These are phyloP conservation scores for Cercopithecus hamlyni DNA, from an alignment of 2,797 vertebrate species.

Conservation along the genomic window DNA sequence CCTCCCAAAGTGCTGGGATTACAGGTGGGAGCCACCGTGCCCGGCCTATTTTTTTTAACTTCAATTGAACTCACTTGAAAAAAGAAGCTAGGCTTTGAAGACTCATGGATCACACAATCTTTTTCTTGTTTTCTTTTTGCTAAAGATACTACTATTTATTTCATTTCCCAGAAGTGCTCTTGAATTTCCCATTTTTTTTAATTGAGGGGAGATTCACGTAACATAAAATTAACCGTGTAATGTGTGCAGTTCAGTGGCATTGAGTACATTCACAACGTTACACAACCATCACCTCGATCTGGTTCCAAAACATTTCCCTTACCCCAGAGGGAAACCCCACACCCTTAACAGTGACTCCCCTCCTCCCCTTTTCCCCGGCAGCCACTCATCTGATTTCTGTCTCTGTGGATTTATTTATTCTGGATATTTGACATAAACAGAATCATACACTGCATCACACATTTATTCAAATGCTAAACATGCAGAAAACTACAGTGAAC, in stretches of 20 bases:
- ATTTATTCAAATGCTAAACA: neutral
- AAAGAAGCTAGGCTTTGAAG: neutral
- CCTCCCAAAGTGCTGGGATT: neutral
- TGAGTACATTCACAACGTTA: accelerated
- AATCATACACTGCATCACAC: neutral
- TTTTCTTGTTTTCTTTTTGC: neutral
- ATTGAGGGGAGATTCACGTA: too few relatives aligned
- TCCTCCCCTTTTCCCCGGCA: neutral
- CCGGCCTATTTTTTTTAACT: neutral
- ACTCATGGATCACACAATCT: neutral
- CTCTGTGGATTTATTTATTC: neutral
- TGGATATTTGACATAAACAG: neutral
- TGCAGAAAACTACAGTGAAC: neutral
- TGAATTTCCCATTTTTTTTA: neutral
- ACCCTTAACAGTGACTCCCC: too few relatives aligned
- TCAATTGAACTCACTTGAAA: neutral
- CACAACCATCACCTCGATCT: neutral
- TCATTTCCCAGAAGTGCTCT: neutral
- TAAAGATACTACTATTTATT: neutral
- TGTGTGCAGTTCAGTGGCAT: neutral
- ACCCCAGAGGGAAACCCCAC: neutral
- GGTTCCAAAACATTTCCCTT: neutral
- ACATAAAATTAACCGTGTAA: neutral
- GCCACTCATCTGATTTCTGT: neutral
- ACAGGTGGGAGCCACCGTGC: neutral